Evolutionary conservation across 1,140 invertebrate genomes (phyloP).

Genomic region (Drosophila athabasca): DNA sequence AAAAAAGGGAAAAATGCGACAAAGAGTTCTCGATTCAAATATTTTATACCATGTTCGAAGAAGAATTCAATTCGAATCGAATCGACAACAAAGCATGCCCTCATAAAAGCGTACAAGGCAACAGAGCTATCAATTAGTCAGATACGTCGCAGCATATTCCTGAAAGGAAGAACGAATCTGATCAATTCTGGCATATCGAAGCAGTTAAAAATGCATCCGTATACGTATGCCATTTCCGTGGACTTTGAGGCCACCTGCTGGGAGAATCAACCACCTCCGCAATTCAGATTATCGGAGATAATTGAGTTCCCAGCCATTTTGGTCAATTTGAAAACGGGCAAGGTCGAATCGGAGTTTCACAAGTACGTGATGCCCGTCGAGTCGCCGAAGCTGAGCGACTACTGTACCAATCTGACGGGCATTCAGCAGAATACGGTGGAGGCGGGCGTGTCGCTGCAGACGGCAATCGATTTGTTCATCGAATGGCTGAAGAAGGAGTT

Average conservation of each 20-base stretch:
- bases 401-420: constrained; percentile 88
- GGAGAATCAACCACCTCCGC: constrained; percentile 73
- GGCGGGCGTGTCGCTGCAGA: constrained; percentile 82
- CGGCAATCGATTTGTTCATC: constrained; percentile 83
- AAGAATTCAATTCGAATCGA: too few species aligned
- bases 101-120: too few species aligned
- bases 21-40: too few species aligned
- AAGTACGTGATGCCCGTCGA: constrained; percentile 87
- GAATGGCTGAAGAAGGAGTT: constrained; percentile 84
- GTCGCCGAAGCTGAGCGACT: constrained; percentile 86
- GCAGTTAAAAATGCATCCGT: constrained; percentile 64
- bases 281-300: constrained; percentile 83
- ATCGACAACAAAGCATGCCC: too few species aligned
- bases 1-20: too few species aligned
- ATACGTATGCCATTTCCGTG: constrained; percentile 83
- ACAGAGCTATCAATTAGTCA: too few species aligned
- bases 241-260: constrained; percentile 85
- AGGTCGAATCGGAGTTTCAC: constrained; percentile 88
- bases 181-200: too few species aligned
- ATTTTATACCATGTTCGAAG: too few species aligned
- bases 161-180: too few species aligned
- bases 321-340: constrained; percentile 85
- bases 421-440: constrained; percentile 84
- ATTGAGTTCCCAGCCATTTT: constrained; percentile 90
- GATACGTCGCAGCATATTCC: too few species aligned